Conservation (phyloP, 2,797 vertebrate species). For the Falco berigora region DNA sequence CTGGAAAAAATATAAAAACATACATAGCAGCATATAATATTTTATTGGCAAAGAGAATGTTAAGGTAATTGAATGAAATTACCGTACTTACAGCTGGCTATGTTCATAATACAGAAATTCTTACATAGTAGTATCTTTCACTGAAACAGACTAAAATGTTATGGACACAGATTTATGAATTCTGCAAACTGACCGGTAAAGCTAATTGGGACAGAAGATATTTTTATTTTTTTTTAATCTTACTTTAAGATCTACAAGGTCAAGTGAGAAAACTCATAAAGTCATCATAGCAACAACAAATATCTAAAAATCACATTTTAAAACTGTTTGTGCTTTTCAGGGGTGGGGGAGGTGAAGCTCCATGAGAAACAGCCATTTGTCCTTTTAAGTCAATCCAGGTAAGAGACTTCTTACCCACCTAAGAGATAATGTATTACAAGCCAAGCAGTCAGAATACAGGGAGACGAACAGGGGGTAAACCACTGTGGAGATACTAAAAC, state of each 20-base stretch:
- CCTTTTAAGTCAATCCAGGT: neutral
- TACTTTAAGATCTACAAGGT: neutral
- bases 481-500: neutral
- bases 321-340: neutral
- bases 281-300: neutral
- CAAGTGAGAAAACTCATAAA: neutral
- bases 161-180: neutral
- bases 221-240: neutral
- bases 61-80: neutral
- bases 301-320: neutral
- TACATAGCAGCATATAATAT: neutral
- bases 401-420: neutral
- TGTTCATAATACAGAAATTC: neutral
- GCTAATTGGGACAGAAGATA: neutral
- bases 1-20: neutral
- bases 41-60: neutral
- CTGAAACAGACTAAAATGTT: neutral
- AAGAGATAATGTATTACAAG: neutral
- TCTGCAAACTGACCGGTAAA: neutral
- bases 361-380: neutral
- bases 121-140: neutral
- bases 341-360: rapidly evolving
- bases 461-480: neutral
- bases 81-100: neutral
- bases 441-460: neutral